Base-by-base conservation (phyloP, 1,140 invertebrate genomes). In the Brachionus rubens region DNA sequence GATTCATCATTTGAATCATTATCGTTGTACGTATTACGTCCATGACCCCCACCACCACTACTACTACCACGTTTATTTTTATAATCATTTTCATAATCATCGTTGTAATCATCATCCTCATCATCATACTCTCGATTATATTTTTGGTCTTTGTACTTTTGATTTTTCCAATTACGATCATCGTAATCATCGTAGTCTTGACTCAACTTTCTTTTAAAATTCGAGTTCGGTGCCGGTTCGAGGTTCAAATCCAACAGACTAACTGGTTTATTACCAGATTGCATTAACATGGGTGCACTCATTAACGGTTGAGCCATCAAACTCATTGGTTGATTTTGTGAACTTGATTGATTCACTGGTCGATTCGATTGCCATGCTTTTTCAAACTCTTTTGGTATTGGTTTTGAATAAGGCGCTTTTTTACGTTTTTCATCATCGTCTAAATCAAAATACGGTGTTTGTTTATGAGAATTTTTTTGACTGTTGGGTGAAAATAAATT, bases 351-450 rank as follows among this genome's bases (percentile, higher is more conserved):
- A 33, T 24, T 10, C 16, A 70, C 43, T 48, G 65, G 65, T 21
- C 50, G 28, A 48, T 48, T 48, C 10, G 65, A 70, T 50, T 48
- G 43, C 65, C 65, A 70, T 3, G 65, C 65, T 50, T 70, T 70
- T 70, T 70, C 65, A 12, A 70, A 70, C 19, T 48, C 43, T 50
- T 50, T 70, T 21, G 65, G 65, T 47, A 70, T 48, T 9, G 65
- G 65, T 70, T 70, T 70, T 43, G 65, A 26, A 50, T 43, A 70
- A 14, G 65, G 65, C 12, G 65, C 65, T 48, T 70, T 48, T 36
- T 48, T 65, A 26, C 59, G 14, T 24, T 28, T 41, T 24, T 65
- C 59, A 3, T 65, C 59, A 12, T 65, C 59, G 30, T 65, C 59
- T 21, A 41, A 2, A 43, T 65, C 59, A 70, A 70, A 50, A 47